A percentile compares a stretch with the other conserved stretches of the same genome.
Conservation (phyloP, 2,797 vertebrate genomes). For the Huso huso region DNA sequence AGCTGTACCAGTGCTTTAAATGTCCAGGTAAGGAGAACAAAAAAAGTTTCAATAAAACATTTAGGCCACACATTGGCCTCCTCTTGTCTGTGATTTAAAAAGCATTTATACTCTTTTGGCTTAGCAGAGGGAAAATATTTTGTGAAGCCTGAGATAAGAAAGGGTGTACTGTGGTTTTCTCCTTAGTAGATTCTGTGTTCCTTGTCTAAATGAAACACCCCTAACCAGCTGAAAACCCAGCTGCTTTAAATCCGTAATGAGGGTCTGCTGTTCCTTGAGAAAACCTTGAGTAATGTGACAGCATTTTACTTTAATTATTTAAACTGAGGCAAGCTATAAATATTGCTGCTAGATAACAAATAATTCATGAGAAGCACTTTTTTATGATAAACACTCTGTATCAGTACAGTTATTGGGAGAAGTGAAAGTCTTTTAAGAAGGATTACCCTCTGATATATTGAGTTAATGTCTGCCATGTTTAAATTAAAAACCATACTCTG, state of each 20-base stretch:
- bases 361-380: slow-evolving; percentile 44
- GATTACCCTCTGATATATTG: slow-evolving; percentile 19
- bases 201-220: not conserved
- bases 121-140: not conserved
- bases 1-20: no score
- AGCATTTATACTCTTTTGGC: not conserved
- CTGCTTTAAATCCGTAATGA: slow-evolving; percentile 27
- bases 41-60: no score
- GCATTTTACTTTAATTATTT: slow-evolving; percentile 27
- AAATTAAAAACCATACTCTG: slow-evolving; percentile 22
- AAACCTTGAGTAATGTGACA: slow-evolving; percentile 25
- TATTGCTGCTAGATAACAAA: slow-evolving; percentile 32
- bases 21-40: no score
- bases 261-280: slow-evolving; percentile 29
- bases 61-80: not conserved
- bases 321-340: slow-evolving; percentile 33
- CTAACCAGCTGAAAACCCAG: not conserved
- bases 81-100: not conserved
- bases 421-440: slow-evolving; percentile 9
- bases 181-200: not conserved
- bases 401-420: slow-evolving; percentile 16
- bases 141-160: not conserved
- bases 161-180: not conserved
- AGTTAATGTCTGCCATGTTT: slow-evolving; percentile 31
- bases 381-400: slow-evolving; percentile 29